A percentile compares a stretch with the other conserved stretches of the same genome.
These are phyloP conservation scores for Ceratitis capitata DNA, from an alignment of 1,140 invertebrate genomes.

Conservation along the genomic window DNA sequence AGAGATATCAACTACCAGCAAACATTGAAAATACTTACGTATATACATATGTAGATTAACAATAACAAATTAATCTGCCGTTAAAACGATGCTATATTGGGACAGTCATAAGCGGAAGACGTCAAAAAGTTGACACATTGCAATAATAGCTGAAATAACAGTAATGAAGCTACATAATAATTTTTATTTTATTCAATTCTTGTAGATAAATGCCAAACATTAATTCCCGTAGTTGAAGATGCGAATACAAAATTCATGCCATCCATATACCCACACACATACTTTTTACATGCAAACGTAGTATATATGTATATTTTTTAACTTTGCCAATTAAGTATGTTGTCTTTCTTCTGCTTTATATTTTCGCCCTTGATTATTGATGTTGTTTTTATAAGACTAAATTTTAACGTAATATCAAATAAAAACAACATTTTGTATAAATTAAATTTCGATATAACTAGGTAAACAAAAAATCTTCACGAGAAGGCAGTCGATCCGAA, in stretches of 20 bases:
- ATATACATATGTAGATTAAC: neutral
- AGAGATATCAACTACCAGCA: neutral
- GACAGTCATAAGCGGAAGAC: neutral
- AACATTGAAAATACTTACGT: too few relatives aligned
- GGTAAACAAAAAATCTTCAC: neutral
- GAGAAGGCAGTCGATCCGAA: neutral
- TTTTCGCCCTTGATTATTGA: neutral
- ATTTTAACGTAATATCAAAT: constrained; percentile 37
- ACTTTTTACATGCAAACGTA: neutral
- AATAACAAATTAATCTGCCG: too few relatives aligned
- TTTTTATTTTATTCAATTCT: neutral
- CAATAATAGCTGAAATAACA: neutral
- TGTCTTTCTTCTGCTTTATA: neutral
- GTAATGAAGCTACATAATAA: neutral
- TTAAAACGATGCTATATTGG: too few relatives aligned
- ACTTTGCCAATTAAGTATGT: neutral
- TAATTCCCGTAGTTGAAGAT: neutral
- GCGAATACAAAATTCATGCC: neutral
- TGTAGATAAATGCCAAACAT: neutral
- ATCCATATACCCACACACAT: neutral
- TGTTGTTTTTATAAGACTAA: constrained; percentile 37
- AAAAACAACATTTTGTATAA: neutral
- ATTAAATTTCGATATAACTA: neutral
- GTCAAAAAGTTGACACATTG: neutral
- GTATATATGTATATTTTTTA: neutral